phyloP scores from a whole-genome alignment of 2,888 invertebrate species.

The Rotaria socialis region DNA sequence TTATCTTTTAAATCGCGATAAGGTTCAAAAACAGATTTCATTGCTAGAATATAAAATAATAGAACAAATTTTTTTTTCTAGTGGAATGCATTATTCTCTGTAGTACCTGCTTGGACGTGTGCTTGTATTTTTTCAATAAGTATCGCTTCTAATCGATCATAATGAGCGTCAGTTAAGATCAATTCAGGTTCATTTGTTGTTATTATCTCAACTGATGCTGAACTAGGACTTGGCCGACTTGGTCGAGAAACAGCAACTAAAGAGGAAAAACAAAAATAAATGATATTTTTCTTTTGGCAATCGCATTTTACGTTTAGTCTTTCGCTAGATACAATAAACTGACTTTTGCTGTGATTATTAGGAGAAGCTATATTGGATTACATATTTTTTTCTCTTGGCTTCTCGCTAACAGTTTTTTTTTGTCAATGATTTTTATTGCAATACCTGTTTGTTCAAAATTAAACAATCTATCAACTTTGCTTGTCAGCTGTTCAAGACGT shows the following conservation, averaged over 20 bases:
- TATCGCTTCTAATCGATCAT: constrained; percentile 8
- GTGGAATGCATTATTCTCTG: background rate
- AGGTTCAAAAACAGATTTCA: constrained; percentile 70
- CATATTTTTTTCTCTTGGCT: no score
- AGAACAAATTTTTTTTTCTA: no score
- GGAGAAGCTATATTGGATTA: no score
- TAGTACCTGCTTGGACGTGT: background rate
- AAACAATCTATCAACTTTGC: background rate
- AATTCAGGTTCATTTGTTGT: background rate
- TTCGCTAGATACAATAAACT: no score
- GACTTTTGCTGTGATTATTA: no score
- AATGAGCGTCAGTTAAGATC: background rate
- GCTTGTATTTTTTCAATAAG: constrained; percentile 21
- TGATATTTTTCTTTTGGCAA: no score
- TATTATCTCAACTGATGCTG: background rate
- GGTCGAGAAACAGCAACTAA: background rate
- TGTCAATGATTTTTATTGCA: no score
- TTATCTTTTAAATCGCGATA: constrained; percentile 66
- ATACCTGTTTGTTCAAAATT: background rate
- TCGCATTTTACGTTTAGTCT: no score
- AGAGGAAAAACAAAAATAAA: background rate
- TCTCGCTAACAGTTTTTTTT: no score
- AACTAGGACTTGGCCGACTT: background rate
- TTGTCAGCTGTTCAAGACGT: constrained; percentile 4
- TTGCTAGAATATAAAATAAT: constrained; percentile 59